Evolutionary conservation across 2,113 vertebrate species (phyloP), one percentile per base, ranked within the genome.

Genomic region (Spilogale gracilis): DNA sequence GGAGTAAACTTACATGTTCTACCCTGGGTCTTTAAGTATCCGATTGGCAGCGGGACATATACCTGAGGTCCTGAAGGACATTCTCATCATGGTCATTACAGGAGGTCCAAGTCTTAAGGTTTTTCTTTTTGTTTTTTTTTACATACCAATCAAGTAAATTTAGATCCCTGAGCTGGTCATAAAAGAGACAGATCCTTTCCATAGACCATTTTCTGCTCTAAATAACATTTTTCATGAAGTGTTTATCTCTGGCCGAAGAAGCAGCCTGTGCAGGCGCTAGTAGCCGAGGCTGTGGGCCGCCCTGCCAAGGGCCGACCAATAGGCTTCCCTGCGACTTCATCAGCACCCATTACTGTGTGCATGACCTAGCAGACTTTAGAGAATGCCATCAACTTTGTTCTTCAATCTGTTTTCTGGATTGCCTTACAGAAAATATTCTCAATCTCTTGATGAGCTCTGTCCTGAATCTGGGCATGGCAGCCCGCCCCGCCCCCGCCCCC

Each of bases 71-170:
- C 99, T 0, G 99, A 99, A 9, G 99, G 99, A 97, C 99, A 99
- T 99, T 97, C 99, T 99, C 99, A 99, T 99, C 99, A 99, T 99
- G 61, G 99, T 99, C 99, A 99, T 99, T 97, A 99, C 99, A 20
- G 99, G 99, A 11, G 99, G 99, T 54, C 99, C 98, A 54, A 99
- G 99, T 95, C 99, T 98, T 76, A 99, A 98, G 2, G 99, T 99
- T 98, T 99, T 30, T 13, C 25, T 65, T 65, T 65, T 65, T 65
- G 27, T 58, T 58, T 99, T 98, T 99, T 99, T 74, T 27, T 25
- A 99, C 98, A 94, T 99, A 99, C 93, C 99, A 98, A 93, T 99
- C 99, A 98, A 99, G 96, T 96, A 99, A 95, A 98, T 83, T 99
- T 74, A 99, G 98, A 89, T 99, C 99, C 96, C 99, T 99, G 80